Evolutionary conservation across 92 coral and sea anemone species (phyloP), one percentile per base, ranked within the genome.

Genomic region (Phenganax marumi): DNA sequence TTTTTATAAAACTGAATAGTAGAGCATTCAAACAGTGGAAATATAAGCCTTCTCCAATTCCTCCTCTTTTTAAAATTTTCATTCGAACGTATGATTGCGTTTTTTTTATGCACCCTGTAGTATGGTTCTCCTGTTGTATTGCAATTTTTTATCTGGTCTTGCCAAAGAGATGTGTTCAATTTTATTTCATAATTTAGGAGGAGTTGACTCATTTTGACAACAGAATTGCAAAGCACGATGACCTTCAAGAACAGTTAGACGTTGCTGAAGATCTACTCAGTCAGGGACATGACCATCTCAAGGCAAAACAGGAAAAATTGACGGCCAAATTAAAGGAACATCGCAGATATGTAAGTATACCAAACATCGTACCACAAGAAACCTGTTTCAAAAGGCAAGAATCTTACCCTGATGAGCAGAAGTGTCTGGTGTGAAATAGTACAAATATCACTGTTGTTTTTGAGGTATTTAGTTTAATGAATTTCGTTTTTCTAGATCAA

Each of bases 131-230:
- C 21, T 18, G 18, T 16, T 6, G 8, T 8, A 5, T 8, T 16
- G n/a, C n/a, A 58, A 58, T 5, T 58, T 58, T 58, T 58, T 18
- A 0, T 16, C 65, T 33, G 43, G 43, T 58, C 65, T 58, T 13
- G n/a, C 14, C 65, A 19, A 12, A 13, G 16, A 10, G 3, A 54
- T 23, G 0, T 18, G 50, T 0, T 22, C 72, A 26, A 39, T 3
- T 39, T 53, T 3, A 33, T 33, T 33, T 33, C 43, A 33, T 33
- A 22, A 60, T 69, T 61, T 16, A 95, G 98, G 91, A 95, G 73
- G 98, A 95, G 62, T 73, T 95, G 69, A 57, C 75, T 23, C 98
- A 95, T 86, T 95, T 95, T 90, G 98, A 95, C 55, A 91, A 86
- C 74, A 95, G 90, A 86, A 95, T 95, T 55, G 63, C 73, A 26